Base-by-base conservation (phyloP, 2,888 invertebrate genomes). In the Ochlodes sylvanus region DNA sequence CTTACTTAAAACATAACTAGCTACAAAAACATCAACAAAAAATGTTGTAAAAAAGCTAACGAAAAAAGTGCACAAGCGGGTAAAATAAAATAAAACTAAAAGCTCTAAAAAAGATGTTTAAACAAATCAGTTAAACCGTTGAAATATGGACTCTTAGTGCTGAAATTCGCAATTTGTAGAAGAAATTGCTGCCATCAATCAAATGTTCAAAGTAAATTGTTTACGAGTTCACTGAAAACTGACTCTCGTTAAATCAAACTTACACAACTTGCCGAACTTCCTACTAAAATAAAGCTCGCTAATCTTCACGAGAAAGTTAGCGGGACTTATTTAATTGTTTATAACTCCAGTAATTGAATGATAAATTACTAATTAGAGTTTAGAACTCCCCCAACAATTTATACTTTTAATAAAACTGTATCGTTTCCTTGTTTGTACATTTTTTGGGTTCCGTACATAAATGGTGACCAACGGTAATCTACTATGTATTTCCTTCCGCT, bases 181-280 rank as follows among this genome's bases (percentile, higher is more conserved):
- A 56, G 56, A 19, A 69, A 68, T 69, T 71, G 66, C 41, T 50
- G 63, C 66, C 73, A 77, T 78, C 76, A 74, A 76, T 78, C 76
- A 78, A 76, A 77, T 73, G 64, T 71, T 68, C 69, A 60, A 60
- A 72, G 68, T 75, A 73, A 76, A 77, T 75, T 72, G 73, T 73
- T 73, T 68, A 70, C 73, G 76, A 72, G 73, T 76, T 73, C 69
- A 76, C 72, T 72, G 75, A 72, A 76, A 73, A 74, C 73, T 72
- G 75, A 69, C 57, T 70, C 71, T 72, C 61, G 70, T 72, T 73
- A 74, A 71, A 71, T 75, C 74, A 75, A 77, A 75, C 71, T 76
- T 71, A 67, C 47, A 27, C 69, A 78, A 76, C 77, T 77, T 75
- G 57, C 44, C 57, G 19, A 72, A 76, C 71, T 71, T 77, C 71